phyloP scores from a whole-genome alignment of 2,888 invertebrate species.

The Drosophila borealis region DNA sequence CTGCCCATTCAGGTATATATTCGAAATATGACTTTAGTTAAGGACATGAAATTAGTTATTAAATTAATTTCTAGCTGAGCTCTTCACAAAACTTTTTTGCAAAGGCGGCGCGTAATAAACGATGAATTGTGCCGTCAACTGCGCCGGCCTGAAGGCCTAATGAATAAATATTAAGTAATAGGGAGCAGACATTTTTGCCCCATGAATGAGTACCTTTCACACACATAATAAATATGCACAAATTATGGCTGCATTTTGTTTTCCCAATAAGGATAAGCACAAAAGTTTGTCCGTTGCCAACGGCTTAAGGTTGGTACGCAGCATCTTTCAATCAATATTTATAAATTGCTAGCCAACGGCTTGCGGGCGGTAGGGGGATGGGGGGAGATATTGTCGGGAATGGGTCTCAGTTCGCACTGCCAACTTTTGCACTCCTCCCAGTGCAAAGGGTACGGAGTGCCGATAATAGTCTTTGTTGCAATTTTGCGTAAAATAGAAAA shows the following conservation, averaged over 20 bases:
- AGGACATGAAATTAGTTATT: constrained; percentile 35
- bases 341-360: constrained; percentile 37
- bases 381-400: not conserved
- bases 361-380: not conserved
- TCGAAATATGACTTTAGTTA: too few relatives aligned
- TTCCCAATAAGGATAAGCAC: constrained; percentile 13
- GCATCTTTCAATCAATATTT: constrained; percentile 52
- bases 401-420: constrained; percentile 3
- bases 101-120: constrained; percentile 21
- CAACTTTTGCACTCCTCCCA: constrained; percentile 27
- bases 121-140: constrained; percentile 7
- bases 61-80: constrained; percentile 19
- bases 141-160: constrained; percentile 14
- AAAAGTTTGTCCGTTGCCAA: constrained; percentile 24
- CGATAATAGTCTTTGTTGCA: constrained; percentile 37
- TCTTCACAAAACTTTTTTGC: constrained; percentile 38
- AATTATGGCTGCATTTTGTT: constrained; percentile 28
- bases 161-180: constrained; percentile 40
- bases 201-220: constrained; percentile 10
- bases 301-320: constrained; percentile 8
- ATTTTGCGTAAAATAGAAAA: constrained; percentile 21
- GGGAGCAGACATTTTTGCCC: constrained; percentile 2
- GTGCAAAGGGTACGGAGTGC: not conserved
- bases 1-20: too few relatives aligned
- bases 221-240: constrained; percentile 47